Evolutionary conservation across 2,113 vertebrate genomes (phyloP).

Genomic region (Chaetodon auriga): DNA sequence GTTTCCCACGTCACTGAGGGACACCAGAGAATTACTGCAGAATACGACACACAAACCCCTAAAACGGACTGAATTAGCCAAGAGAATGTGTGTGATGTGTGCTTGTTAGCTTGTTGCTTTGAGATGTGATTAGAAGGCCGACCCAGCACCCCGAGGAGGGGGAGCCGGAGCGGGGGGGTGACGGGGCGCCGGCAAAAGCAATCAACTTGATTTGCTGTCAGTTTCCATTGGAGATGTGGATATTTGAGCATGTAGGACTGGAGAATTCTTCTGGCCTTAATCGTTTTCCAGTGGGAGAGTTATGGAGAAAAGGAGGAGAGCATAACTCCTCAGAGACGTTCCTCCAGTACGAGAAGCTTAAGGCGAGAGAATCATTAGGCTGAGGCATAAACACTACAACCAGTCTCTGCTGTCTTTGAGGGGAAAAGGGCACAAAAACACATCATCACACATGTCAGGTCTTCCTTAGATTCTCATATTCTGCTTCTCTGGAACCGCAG

Average conservation of each 20-base stretch:
- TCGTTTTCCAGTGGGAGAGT: background rate
- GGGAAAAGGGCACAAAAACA: background rate
- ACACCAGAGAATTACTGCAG: background rate
- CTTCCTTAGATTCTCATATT: background rate
- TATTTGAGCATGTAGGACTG: background rate
- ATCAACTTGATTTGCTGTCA: conserved; percentile 29
- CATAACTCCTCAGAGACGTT: background rate
- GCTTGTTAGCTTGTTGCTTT: conserved; percentile 35
- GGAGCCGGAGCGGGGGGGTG: rapidly evolving
- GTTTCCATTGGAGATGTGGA: conserved; percentile 9
- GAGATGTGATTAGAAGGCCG: conserved; percentile 49
- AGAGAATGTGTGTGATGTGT: conserved; percentile 19
- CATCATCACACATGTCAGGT: background rate
- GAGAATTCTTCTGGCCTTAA: conserved; percentile 11
- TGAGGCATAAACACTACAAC: background rate
- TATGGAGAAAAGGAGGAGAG: background rate
- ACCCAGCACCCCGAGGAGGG: conserved; percentile 7
- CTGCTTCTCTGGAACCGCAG: background rate
- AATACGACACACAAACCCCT: conserved; percentile 8
- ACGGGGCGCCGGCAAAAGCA: conserved; percentile 3
- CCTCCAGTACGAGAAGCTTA: background rate
- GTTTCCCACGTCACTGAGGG: background rate
- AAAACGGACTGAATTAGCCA: conserved; percentile 25
- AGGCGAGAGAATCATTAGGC: background rate
- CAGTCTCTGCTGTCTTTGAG: background rate